Base-by-base conservation (phyloP, 2,113 vertebrate genomes). In the Genyomyrus donnyi region DNA sequence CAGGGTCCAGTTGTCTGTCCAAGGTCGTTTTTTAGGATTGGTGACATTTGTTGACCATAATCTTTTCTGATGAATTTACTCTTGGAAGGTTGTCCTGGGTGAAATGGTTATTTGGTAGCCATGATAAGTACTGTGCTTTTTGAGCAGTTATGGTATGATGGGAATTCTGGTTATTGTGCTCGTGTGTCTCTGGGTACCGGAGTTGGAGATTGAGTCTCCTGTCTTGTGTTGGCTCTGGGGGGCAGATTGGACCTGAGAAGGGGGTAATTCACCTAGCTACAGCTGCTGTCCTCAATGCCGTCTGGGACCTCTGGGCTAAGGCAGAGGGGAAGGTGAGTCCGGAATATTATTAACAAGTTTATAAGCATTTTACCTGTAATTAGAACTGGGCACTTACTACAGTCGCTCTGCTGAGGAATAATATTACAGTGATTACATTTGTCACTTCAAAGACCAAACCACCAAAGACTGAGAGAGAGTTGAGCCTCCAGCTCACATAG, bases 231-330 rank as follows among this genome's bases (percentile, higher is more conserved):
- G 48, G 2, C 93, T 9, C 11, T 89, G 52, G 83, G 91, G 83
- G 19, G 89, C 92, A 97, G 96, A 91, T 96, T 5, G 95, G 96
- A 5, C 96, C 96, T 58, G 96, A 97, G 92, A 97, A 97, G 91
- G 96, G 95, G 1, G 95, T 95, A 88, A 96, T 96, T 77, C 96
- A 96, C 35, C 90, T 97, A 91, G 96, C 96, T 1, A 93, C 92
- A 0, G 95, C 96, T 10, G 96, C 96, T 0, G 56, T 97, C n/a
- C 94, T 97, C 74, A 97, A 96, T 15, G 96, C 94, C 0, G 92
- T 97, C 84, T 97, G 97, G 97, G 97, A 97, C 91, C 94, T 97
- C 62, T 96, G 96, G 96, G 96, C 95, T 9, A 95, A 96, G 89
- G 48, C 91, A n/a, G 95, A 97, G 89, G 93, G 93, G 89, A 98